Conservation (phyloP, 53 echinoderm and acorn worm genomes). For the Antedon mediterranea region DNA sequence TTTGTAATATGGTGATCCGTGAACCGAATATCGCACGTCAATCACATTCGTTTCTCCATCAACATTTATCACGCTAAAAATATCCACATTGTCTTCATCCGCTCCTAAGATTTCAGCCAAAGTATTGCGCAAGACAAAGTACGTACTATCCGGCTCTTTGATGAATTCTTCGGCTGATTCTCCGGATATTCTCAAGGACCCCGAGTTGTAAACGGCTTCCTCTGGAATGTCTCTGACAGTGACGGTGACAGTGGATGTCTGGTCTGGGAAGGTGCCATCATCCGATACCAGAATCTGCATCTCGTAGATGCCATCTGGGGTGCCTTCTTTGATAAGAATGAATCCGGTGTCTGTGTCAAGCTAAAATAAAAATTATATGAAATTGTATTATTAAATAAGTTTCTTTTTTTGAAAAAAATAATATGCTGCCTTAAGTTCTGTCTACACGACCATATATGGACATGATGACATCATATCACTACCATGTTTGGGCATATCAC, state of each 20-base stretch:
- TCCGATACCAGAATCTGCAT: constrained; percentile 42
- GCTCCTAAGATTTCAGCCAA: constrained; percentile 51
- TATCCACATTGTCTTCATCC: constrained; percentile 58
- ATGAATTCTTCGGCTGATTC: constrained; percentile 64
- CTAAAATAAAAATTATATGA: constrained; percentile 7
- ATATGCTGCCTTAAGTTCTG: too few species aligned
- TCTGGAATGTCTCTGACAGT: constrained; percentile 56
- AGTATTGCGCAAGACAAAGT: constrained; percentile 14
- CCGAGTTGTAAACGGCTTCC: constrained; percentile 76
- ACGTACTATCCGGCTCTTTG: neutral
- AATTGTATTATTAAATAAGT: too few species aligned
- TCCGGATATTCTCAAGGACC: constrained; percentile 69
- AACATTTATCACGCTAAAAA: constrained; percentile 86
- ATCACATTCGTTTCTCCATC: constrained; percentile 24
- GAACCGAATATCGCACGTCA: constrained; percentile 76
- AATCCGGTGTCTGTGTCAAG: constrained; percentile 49
- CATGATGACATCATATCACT: too few species aligned
- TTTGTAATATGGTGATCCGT: constrained; percentile 82
- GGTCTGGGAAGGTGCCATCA: constrained; percentile 11
- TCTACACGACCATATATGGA: too few species aligned
- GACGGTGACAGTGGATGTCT: constrained; percentile 42
- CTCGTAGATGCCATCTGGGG: constrained; percentile 42
- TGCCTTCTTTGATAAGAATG: constrained; percentile 50
- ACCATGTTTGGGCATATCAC: too few species aligned
- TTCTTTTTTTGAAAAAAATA: too few species aligned